These are phyloP conservation scores for Linnaemya tessellans DNA, from an alignment of 2,888 invertebrate species.

Conservation along the genomic window DNA sequence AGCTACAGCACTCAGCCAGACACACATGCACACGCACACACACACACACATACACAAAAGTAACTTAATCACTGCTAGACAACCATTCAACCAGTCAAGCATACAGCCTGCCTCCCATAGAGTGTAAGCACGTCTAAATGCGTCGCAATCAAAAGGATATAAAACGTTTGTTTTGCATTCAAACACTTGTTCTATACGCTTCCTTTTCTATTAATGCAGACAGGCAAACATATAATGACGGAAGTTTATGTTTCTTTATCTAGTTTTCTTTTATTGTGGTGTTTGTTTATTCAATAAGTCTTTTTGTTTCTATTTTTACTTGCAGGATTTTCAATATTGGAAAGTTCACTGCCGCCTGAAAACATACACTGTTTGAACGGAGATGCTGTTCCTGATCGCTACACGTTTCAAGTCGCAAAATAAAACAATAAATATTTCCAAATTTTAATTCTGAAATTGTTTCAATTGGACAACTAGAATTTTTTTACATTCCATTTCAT, in stretches of 20 bases:
- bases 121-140: background rate
- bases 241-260: conserved; percentile 50
- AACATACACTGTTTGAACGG: background rate
- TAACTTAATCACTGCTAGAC: conserved; percentile 35
- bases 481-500: too few relatives aligned
- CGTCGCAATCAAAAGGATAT: conserved; percentile 35
- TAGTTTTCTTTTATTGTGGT: conserved; percentile 35
- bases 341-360: background rate
- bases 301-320: background rate
- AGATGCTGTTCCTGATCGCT: background rate
- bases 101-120: background rate
- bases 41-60: background rate
- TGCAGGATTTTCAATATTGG: background rate
- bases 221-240: conserved; percentile 25
- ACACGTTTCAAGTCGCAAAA: background rate
- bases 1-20: conserved; percentile 8
- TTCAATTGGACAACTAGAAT: background rate
- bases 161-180: conserved; percentile 35
- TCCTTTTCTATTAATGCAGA: conserved; percentile 37
- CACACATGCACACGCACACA: background rate
- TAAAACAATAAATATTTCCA: background rate
- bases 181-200: conserved; percentile 27
- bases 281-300: background rate
- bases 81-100: conserved; percentile 10
- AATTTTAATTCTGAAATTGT: background rate